Evolutionary conservation across 2,888 invertebrate species (phyloP), one percentile per base, ranked within the genome.

Genomic region (Celastrina argiolus): DNA sequence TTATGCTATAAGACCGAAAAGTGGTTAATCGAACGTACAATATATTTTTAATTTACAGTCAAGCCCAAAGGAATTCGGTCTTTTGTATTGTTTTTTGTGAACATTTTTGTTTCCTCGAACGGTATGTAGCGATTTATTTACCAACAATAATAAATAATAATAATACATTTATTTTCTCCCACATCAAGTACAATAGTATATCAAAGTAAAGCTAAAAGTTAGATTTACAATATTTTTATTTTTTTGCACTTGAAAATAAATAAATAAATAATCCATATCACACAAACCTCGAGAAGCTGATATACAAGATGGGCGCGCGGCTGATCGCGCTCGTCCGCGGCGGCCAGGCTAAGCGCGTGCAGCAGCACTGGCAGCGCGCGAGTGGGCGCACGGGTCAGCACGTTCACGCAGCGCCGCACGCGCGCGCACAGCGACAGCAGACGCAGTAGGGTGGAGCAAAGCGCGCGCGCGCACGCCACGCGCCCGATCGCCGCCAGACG

Each of bases 381-480:
- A 72, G 97, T 91, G 79, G 96, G 95, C 0, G 98, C 97, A 71
- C 96, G 95, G 67, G 97, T 96, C 7, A 99, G 92, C 69, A 97
- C 96, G 81, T 96, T 95, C 82, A 98, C 96, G 84, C 98, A 98
- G 69, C 94, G 94, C 58, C 95, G 94, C 61, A 97, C 97, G 91
- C 98, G 98, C 65, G 98, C 96, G 81, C 98, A 97, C 75, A 97
- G 93, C 66, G 96, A 93, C 83, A 99, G 95, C 72, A 99, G 90
- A 78, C 98, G 98, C 56, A 99, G 92, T 42, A 99, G 91, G 0
- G 99, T 98, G 74, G 96, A 96, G 72, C 97, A 94, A 64, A 99
- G 89, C 34, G 97, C 96, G 66, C 97, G 94, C 0, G 98, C 97
- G 45, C 96, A 92, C n/a, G 95, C 94, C 64, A 98, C 94, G 76